These are phyloP conservation scores for Pheosia gnoma DNA, from an alignment of 2,888 invertebrate species.

Conservation along the genomic window DNA sequence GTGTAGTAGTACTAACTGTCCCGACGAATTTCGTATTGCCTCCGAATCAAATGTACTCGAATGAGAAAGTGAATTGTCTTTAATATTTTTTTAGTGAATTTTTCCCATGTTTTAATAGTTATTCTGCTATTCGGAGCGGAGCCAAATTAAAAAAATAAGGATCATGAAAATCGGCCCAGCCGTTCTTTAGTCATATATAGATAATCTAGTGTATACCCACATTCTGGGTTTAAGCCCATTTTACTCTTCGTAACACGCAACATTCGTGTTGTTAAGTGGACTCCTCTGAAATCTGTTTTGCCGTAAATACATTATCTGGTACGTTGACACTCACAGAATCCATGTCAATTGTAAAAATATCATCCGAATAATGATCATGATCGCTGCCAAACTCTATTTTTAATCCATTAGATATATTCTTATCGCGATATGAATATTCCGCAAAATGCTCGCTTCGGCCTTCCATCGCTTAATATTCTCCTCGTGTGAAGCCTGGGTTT, in stretches of 20 bases:
- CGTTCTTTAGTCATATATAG: too few species aligned
- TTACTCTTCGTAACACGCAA: not conserved
- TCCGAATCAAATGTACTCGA: too few species aligned
- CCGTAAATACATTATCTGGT: not conserved
- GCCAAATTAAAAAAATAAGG: too few species aligned
- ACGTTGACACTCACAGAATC: not conserved
- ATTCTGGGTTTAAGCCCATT: not conserved
- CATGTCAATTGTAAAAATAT: constrained; percentile 3
- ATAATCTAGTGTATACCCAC: not conserved
- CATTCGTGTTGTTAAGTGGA: not conserved
- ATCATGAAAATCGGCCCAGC: too few species aligned
- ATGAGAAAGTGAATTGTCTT: too few species aligned
- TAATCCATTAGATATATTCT: not conserved
- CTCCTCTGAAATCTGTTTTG: not conserved
- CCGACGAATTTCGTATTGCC: too few species aligned
- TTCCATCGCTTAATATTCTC: constrained; percentile 23
- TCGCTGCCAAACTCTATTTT: not conserved
- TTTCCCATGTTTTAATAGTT: too few species aligned
- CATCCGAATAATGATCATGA: not conserved
- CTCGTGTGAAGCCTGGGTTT: constrained; percentile 14
- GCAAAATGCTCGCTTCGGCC: constrained; percentile 12
- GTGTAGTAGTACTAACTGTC: not conserved
- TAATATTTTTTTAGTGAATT: too few species aligned
- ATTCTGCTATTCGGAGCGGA: too few species aligned
- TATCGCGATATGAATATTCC: not conserved